These are phyloP conservation scores for Dexiosoma caninum DNA, from an alignment of 2,888 invertebrate genomes.

Conservation along the genomic window DNA sequence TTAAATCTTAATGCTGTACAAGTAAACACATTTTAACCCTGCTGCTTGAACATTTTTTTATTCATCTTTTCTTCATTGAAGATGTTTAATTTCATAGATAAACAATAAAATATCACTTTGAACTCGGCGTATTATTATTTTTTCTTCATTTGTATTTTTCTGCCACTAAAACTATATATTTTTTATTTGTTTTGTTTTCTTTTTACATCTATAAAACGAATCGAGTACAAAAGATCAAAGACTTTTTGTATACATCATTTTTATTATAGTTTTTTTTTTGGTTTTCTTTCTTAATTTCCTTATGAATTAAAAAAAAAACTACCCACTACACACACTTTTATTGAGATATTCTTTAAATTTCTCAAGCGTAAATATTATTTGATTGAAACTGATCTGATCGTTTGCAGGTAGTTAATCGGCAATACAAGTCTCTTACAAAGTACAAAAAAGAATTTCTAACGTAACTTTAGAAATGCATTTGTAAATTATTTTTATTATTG, in stretches of 20 bases:
- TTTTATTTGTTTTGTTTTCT: background rate
- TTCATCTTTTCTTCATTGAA: conserved; percentile 31
- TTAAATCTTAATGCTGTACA: conserved; percentile 47
- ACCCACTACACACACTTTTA: conserved; percentile 23
- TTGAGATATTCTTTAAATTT: conserved; percentile 15
- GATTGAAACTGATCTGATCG: conserved; percentile 22
- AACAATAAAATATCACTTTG: conserved; percentile 59
- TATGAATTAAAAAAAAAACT: background rate
- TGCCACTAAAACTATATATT: conserved; percentile 6
- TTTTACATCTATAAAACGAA: conserved; percentile 46
- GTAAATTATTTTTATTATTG: background rate
- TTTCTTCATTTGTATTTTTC: conserved; percentile 22
- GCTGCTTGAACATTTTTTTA: conserved; percentile 26
- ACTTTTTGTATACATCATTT: conserved; percentile 42
- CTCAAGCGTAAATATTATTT: conserved; percentile 21
- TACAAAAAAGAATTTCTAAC: conserved; percentile 4
- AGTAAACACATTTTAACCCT: conserved; percentile 61
- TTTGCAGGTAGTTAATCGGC: conserved; percentile 21
- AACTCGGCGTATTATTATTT: conserved; percentile 46
- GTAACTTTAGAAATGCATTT: conserved; percentile 4
- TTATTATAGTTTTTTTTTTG: background rate
- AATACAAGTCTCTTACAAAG: background rate
- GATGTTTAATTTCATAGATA: conserved; percentile 58
- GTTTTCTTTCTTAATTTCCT: conserved; percentile 19
- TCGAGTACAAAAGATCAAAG: conserved; percentile 60